These are phyloP conservation scores for Neria commutata DNA, from an alignment of 2,888 invertebrate genomes.

Conservation along the genomic window DNA sequence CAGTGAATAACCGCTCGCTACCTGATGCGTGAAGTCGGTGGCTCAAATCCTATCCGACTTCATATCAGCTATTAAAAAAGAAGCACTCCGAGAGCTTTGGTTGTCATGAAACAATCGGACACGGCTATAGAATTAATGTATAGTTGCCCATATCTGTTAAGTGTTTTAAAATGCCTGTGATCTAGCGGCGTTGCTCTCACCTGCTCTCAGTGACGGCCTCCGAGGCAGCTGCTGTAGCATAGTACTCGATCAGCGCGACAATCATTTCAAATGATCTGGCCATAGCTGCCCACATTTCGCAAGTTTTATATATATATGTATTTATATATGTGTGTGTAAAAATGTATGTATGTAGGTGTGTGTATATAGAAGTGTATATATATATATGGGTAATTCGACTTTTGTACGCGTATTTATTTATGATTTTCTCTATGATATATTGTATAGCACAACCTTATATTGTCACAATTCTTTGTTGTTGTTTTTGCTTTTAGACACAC, in stretches of 20 bases:
- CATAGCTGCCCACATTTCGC: slow-evolving; percentile 78
- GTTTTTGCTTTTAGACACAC: slow-evolving; percentile 14
- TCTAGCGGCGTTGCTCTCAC: neutral
- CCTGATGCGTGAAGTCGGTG: too few relatives aligned
- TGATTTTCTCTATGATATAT: neutral
- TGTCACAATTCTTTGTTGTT: neutral
- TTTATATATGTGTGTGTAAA: neutral
- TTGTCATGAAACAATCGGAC: too few relatives aligned
- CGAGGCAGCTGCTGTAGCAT: slow-evolving; percentile 67
- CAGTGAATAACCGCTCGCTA: too few relatives aligned
- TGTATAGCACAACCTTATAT: neutral
- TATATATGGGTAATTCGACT: neutral
- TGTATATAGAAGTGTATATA: neutral
- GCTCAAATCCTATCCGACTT: too few relatives aligned
- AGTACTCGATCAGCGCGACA: slow-evolving; percentile 83
- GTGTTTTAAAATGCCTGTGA: too few relatives aligned
- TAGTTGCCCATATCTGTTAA: too few relatives aligned
- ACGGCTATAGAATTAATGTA: too few relatives aligned
- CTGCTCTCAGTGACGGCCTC: neutral
- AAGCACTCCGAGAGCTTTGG: too few relatives aligned
- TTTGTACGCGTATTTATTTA: neutral
- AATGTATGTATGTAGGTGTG: neutral
- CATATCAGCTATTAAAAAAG: too few relatives aligned
- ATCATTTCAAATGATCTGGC: slow-evolving; percentile 80
- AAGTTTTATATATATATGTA: slow-evolving; percentile 40